Evolutionary conservation across 2,797 vertebrate species (phyloP).

Genomic region (Acridotheres tristis): DNA sequence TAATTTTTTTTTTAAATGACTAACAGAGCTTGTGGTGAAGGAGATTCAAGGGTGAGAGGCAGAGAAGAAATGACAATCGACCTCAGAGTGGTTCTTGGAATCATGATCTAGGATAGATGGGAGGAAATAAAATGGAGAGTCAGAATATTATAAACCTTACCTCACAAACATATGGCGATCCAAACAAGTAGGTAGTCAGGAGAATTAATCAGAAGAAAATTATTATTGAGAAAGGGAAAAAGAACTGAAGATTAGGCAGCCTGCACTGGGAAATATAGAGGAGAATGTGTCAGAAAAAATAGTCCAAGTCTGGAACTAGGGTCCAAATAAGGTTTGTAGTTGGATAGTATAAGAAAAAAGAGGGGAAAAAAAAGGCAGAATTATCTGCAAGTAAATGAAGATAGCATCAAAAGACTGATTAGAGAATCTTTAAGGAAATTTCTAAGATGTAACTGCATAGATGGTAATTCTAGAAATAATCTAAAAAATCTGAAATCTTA

Average conservation of each 20-base stretch:
- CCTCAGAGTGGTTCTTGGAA: not conserved
- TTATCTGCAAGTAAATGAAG: not conserved
- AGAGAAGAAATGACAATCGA: not conserved
- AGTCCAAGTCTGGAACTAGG: not conserved
- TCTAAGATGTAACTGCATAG: not conserved
- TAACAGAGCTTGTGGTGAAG: not conserved
- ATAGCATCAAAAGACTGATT: not conserved
- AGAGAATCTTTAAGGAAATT: not conserved
- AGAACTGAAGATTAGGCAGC: not conserved
- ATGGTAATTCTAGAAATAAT: not conserved
- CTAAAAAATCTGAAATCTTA: not conserved
- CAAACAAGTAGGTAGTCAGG: not conserved
- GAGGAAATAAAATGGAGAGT: not conserved
- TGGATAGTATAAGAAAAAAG: not conserved
- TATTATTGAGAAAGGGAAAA: not conserved
- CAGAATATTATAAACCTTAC: not conserved
- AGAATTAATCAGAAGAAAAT: not conserved
- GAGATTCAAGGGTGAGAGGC: not conserved
- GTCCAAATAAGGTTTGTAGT: not conserved
- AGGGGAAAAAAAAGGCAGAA: not conserved
- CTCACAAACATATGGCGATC: not conserved
- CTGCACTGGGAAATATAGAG: not conserved
- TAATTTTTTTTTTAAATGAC: not conserved
- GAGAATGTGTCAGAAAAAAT: accelerated
- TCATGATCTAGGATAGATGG: not conserved